Percentiles rank a stretch among this genome's conserved stretches.
These are phyloP conservation scores for Agapetus fuscipes DNA, from an alignment of 2,888 invertebrate species.

Conservation along the genomic window DNA sequence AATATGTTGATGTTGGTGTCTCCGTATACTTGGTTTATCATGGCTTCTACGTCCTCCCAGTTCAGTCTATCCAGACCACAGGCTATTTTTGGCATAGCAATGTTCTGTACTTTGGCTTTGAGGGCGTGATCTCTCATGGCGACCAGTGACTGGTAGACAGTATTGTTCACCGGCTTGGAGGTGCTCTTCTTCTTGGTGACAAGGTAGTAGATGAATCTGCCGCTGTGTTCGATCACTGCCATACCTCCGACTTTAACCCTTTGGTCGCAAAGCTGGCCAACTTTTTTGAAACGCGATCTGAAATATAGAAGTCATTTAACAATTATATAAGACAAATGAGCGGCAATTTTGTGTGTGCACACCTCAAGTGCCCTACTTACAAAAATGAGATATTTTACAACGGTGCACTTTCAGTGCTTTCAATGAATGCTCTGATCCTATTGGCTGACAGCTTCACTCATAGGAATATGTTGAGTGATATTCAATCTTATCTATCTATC, in stretches of 20 bases:
- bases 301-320: slow-evolving; percentile 18
- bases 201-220: slow-evolving; percentile 47
- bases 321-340: too few relatives aligned
- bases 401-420: too few relatives aligned
- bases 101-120: slow-evolving; percentile 36
- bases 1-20: slow-evolving; percentile 31
- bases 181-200: slow-evolving; percentile 48
- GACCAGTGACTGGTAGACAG: slow-evolving; percentile 34
- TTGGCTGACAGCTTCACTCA: too few relatives aligned
- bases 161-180: slow-evolving; percentile 41
- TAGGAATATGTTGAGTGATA: too few relatives aligned
- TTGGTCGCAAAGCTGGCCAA: slow-evolving; percentile 31
- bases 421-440: too few relatives aligned
- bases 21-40: slow-evolving; percentile 42
- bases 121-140: slow-evolving; percentile 35
- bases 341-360: too few relatives aligned
- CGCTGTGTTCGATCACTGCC: slow-evolving; percentile 35
- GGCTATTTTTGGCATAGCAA: slow-evolving; percentile 56
- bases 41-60: slow-evolving; percentile 46
- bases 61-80: slow-evolving; percentile 56
- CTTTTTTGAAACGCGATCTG: slow-evolving; percentile 28
- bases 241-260: slow-evolving; percentile 33
- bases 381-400: too few relatives aligned
- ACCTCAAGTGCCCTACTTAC: too few relatives aligned
- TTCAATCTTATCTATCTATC: too few relatives aligned